Percentiles rank a stretch among this genome's conserved stretches.
Conservation (phyloP, 2,888 invertebrate genomes). For the Hydrotaea cyrtoneurina region DNA sequence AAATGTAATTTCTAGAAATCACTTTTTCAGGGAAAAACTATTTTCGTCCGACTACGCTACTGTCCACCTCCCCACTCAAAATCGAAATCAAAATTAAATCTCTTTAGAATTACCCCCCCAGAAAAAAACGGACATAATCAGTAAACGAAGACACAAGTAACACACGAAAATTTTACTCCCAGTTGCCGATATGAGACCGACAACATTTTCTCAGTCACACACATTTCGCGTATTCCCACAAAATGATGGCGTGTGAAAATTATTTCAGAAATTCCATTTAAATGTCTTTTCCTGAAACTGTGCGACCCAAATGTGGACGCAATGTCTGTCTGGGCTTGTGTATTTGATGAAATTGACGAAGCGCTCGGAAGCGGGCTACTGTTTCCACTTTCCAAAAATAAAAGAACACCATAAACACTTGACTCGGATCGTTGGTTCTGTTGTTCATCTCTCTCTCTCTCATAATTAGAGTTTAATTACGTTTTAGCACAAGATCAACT, state of each 20-base stretch:
- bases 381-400: constrained; percentile 14
- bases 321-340: neutral
- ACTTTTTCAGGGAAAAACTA: too few species aligned
- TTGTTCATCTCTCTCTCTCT: neutral
- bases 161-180: constrained; percentile 33
- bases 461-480: constrained; percentile 1
- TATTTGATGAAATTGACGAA: constrained; percentile 34
- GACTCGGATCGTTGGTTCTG: neutral
- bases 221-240: constrained; percentile 68
- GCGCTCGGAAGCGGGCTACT: constrained; percentile 34
- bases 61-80: neutral
- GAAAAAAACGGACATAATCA: constrained; percentile 41
- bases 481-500: constrained; percentile 8
- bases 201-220: constrained; percentile 74
- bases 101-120: constrained; percentile 50
- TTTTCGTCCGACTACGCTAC: neutral
- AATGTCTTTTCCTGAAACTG: constrained; percentile 49
- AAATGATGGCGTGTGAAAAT: constrained; percentile 75
- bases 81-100: constrained; percentile 59
- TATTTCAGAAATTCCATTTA: constrained; percentile 71
- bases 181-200: constrained; percentile 11
- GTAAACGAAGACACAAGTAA: constrained; percentile 71
- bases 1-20: too few species aligned
- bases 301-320: neutral
- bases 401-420: constrained; percentile 27